A percentile compares a stretch with the other conserved stretches of the same genome.
Conservation (phyloP, 2,113 vertebrate species). For the Eubucco bourcierii region DNA sequence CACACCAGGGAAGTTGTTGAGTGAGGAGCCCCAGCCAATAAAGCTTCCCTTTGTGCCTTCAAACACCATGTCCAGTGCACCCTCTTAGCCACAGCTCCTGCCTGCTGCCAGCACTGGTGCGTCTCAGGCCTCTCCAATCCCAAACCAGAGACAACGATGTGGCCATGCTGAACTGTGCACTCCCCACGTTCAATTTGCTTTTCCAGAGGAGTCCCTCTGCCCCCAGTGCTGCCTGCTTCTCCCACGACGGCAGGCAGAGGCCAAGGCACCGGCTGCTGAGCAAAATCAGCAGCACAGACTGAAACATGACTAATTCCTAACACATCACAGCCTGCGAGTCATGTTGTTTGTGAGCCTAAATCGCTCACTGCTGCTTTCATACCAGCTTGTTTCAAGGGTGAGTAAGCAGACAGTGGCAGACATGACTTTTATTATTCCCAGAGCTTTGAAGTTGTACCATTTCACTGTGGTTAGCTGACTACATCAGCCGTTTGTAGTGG, state of each 20-base stretch:
- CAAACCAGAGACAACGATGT: not conserved
- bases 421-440: not conserved
- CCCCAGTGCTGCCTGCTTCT: not conserved
- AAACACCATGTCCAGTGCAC: rapidly evolving
- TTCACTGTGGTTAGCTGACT: not conserved
- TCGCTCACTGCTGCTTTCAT: not conserved
- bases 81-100: not conserved
- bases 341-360: not conserved
- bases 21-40: not conserved
- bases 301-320: slow-evolving; percentile 41
- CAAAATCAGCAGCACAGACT: not conserved
- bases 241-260: not conserved
- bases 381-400: not conserved
- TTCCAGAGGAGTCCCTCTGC: not conserved
- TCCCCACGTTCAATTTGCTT: rapidly evolving
- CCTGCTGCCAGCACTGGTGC: not conserved
- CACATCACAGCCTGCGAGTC: not conserved
- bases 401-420: slow-evolving; percentile 51
- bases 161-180: rapidly evolving
- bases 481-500: not conserved
- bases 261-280: not conserved
- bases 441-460: slow-evolving; percentile 3
- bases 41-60: not conserved
- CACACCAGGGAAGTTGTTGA: not conserved
- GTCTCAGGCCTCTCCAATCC: not conserved